phyloP scores from a whole-genome alignment of 2,797 vertebrate genomes.

The Leuciscus waleckii region DNA sequence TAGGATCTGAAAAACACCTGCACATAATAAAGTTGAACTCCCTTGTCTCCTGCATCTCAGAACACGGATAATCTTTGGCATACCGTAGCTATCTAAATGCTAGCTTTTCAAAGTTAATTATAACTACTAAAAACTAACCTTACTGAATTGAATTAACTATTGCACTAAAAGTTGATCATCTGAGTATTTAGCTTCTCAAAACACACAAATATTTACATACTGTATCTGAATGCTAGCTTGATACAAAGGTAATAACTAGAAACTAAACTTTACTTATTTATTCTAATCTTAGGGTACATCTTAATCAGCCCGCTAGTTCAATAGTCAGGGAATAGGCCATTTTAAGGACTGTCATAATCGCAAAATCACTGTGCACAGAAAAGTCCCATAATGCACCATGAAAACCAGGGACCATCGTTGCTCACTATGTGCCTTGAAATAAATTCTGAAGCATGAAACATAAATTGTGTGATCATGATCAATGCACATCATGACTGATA shows the following conservation, averaged over 20 bases:
- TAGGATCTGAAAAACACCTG: conserved; percentile 71
- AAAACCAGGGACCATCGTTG: too few species aligned
- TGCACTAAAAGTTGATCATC: neutral
- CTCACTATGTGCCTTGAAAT: too few species aligned
- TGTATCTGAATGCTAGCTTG: neutral
- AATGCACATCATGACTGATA: neutral
- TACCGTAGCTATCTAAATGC: neutral
- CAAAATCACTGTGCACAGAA: neutral
- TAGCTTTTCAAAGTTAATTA: neutral
- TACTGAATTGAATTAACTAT: neutral
- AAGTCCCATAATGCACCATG: too few species aligned
- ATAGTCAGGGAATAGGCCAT: neutral
- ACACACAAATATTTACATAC: conserved; percentile 14
- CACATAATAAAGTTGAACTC: conserved; percentile 44
- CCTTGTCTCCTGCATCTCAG: conserved; percentile 52
- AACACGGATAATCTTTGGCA: conserved; percentile 44
- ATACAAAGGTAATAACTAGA: neutral
- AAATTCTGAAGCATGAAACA: neutral
- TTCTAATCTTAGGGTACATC: neutral
- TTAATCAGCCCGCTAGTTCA: neutral
- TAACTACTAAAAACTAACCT: neutral
- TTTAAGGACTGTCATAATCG: neutral
- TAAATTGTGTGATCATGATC: neutral
- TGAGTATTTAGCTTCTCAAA: neutral
- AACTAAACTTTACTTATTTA: neutral